Evolutionary conservation across 64 coral and sea anemone species (phyloP).

Genomic region (Astreopora myriophthalma): DNA sequence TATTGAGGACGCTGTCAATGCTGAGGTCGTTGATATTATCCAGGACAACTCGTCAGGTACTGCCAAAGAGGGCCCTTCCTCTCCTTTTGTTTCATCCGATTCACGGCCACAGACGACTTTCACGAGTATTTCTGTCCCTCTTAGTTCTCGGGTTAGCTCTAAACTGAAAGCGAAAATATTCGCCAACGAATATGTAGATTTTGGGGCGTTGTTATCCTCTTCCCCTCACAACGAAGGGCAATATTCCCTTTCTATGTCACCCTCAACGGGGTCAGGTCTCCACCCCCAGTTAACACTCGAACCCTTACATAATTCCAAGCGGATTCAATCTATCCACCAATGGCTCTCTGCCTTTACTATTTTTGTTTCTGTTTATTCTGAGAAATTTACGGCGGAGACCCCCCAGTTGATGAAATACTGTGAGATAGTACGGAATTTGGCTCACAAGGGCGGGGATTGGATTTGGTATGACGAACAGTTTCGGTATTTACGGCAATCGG

Average conservation of each 20-base stretch:
- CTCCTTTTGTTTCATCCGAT: neutral
- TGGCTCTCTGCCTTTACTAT: neutral
- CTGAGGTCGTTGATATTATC: neutral
- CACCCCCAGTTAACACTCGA: neutral
- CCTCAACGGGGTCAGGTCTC: neutral
- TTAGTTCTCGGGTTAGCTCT: neutral
- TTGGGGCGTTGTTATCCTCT: neutral
- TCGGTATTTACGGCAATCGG: conserved; percentile 13
- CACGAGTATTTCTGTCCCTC: conserved; percentile 5
- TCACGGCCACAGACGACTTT: neutral
- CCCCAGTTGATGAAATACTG: conserved; percentile 45
- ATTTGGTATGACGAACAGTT: conserved; percentile 46
- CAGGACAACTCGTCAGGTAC: neutral
- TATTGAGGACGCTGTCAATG: neutral
- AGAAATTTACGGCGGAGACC: neutral
- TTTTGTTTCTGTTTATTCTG: neutral
- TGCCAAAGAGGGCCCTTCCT: neutral
- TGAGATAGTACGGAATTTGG: conserved; percentile 16
- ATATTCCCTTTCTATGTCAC: neutral
- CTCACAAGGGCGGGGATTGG: conserved; percentile 16
- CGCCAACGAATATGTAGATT: conserved; percentile 23
- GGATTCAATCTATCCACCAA: neutral
- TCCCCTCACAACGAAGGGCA: neutral
- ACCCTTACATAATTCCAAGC: neutral
- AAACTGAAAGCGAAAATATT: conserved; percentile 52